Conservation (phyloP, 2,797 vertebrate genomes). For the Intellagama lesueurii region DNA sequence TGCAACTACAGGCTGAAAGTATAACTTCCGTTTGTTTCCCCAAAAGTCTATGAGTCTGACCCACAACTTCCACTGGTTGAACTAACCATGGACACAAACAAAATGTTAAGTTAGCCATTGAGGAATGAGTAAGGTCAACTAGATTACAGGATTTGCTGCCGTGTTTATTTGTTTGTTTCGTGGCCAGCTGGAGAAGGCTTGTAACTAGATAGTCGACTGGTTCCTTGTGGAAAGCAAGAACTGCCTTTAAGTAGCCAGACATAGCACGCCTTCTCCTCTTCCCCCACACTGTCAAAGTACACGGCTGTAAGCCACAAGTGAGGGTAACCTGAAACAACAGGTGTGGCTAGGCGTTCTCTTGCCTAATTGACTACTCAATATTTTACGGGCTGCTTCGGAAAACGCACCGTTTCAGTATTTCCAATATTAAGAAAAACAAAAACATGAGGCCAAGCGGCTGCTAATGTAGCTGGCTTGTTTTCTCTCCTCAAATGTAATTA, state of each 20-base stretch:
- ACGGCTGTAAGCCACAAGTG: background rate
- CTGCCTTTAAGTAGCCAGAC: background rate
- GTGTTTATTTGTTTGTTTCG: background rate
- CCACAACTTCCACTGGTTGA: background rate
- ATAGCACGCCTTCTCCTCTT: background rate
- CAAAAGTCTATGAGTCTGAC: constrained; percentile 38
- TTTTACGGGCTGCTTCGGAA: background rate
- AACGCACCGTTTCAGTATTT: background rate
- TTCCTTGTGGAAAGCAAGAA: background rate
- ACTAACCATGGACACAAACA: background rate
- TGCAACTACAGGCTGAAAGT: background rate
- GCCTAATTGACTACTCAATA: background rate
- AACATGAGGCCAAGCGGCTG: background rate
- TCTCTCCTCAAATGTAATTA: background rate
- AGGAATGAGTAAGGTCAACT: background rate
- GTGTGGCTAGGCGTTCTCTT: background rate
- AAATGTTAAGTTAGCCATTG: background rate
- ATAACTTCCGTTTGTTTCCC: background rate
- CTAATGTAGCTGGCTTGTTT: background rate
- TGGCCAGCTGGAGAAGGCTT: background rate
- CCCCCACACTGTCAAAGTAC: background rate
- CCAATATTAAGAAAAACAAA: background rate
- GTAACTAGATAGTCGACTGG: background rate
- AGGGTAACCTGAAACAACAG: background rate
- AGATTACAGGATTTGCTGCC: background rate